Conservation (phyloP, 2,888 invertebrate genomes). For the Myopa tessellatipennis region DNA sequence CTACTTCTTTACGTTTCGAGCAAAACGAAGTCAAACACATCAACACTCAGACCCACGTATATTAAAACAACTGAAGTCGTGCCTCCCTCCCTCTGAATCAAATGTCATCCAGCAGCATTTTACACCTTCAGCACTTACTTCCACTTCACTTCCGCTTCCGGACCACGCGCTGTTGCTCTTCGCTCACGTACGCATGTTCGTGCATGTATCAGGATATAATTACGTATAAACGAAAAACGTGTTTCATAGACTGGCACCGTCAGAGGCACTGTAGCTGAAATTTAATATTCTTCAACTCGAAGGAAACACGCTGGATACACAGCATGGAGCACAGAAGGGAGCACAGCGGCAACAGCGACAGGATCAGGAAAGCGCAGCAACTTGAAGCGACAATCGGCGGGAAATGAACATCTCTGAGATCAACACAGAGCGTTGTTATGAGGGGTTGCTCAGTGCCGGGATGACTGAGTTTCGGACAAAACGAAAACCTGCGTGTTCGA, state of each 20-base stretch:
- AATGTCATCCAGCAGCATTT: background rate
- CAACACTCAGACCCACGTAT: background rate
- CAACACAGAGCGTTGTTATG: too few relatives aligned
- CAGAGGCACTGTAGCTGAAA: background rate
- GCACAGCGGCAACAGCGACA: background rate
- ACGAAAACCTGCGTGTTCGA: too few relatives aligned
- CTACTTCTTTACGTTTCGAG: background rate
- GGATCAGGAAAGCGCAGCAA: background rate
- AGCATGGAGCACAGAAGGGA: background rate
- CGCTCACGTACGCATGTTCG: background rate
- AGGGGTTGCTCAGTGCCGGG: too few relatives aligned
- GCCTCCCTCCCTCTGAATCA: background rate
- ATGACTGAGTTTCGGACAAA: too few relatives aligned
- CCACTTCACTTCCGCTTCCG: background rate
- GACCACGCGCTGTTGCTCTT: too few relatives aligned
- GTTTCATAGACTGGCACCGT: background rate
- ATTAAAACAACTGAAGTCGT: background rate
- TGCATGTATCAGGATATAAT: conserved; percentile 28
- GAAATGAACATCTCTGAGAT: background rate
- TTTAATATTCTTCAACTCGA: background rate
- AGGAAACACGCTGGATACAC: background rate
- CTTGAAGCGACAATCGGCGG: background rate
- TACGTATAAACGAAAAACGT: conserved; percentile 10
- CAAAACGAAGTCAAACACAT: background rate
- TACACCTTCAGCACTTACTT: background rate